A percentile compares a stretch with the other conserved stretches of the same genome.
Evolutionary conservation across 2,888 invertebrate genomes (phyloP).

Genomic region (Lutraria lutraria): DNA sequence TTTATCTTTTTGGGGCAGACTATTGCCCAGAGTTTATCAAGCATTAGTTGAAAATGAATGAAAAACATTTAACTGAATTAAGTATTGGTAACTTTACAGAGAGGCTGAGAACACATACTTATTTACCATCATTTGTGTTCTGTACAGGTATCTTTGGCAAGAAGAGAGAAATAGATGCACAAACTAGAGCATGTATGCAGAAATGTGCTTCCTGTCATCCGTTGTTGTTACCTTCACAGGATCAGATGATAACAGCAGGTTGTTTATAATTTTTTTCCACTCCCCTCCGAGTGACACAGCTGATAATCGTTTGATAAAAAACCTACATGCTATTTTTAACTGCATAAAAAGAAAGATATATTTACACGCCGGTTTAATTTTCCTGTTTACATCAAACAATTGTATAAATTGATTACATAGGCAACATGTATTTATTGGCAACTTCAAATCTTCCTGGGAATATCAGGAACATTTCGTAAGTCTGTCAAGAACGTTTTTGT

Average conservation of each 20-base stretch:
- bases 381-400: not conserved
- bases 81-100: not conserved
- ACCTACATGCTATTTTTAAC: too few species aligned
- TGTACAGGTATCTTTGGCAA: constrained; percentile 37
- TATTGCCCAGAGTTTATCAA: too few species aligned
- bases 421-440: not conserved
- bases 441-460: not conserved
- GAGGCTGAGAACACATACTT: not conserved
- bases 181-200: constrained; percentile 58
- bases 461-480: not conserved
- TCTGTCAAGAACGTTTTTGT: not conserved
- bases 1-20: too few species aligned
- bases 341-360: too few species aligned
- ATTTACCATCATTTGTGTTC: not conserved
- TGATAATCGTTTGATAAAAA: too few species aligned
- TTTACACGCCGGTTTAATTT: not conserved
- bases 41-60: too few species aligned
- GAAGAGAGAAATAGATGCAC: constrained; percentile 55
- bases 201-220: constrained; percentile 57
- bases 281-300: too few species aligned
- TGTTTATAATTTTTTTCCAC: not conserved
- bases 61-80: not conserved
- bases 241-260: constrained; percentile 60
- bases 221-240: constrained; percentile 54
- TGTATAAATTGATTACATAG: not conserved